Evolutionary conservation across 2,113 vertebrate species (phyloP).

Genomic region (Pedionomus torquatus): DNA sequence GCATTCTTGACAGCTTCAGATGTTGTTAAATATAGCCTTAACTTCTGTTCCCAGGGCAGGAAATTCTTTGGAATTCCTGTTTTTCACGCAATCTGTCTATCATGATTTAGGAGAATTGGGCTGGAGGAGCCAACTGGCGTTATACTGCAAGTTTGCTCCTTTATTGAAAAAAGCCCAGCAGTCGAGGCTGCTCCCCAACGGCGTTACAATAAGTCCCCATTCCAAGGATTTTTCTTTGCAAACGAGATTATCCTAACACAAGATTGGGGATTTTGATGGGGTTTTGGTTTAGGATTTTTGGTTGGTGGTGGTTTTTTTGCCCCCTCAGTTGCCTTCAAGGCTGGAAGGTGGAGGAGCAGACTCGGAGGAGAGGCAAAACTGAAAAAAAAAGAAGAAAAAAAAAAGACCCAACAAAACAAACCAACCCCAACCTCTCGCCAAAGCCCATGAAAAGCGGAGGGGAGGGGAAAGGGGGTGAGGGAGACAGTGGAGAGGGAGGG

Average conservation of each 20-base stretch:
- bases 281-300: not conserved
- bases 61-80: slow-evolving; percentile 92
- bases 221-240: slow-evolving; percentile 71
- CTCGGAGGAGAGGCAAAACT: not conserved
- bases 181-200: slow-evolving; percentile 51
- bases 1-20: slow-evolving; percentile 97
- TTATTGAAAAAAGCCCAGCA: slow-evolving; percentile 59
- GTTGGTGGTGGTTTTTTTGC: not conserved
- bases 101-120: slow-evolving; percentile 77
- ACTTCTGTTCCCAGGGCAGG: slow-evolving; percentile 90
- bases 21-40: slow-evolving; percentile 92
- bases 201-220: slow-evolving; percentile 77
- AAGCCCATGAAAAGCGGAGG: not conserved
- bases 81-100: slow-evolving; percentile 93
- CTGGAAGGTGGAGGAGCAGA: slow-evolving; percentile 29
- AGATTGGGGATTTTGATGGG: not conserved
- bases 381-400: not conserved
- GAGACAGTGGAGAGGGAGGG: not conserved
- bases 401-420: not conserved
- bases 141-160: slow-evolving; percentile 63
- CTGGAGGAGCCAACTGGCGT: slow-evolving; percentile 80
- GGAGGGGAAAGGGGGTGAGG: not conserved
- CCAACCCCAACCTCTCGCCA: not conserved
- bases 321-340: slow-evolving; percentile 25
- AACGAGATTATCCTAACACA: slow-evolving; percentile 66